phyloP scores from a whole-genome alignment of 1,140 invertebrate genomes.

The Pseudomyrmex dendroicus region DNA sequence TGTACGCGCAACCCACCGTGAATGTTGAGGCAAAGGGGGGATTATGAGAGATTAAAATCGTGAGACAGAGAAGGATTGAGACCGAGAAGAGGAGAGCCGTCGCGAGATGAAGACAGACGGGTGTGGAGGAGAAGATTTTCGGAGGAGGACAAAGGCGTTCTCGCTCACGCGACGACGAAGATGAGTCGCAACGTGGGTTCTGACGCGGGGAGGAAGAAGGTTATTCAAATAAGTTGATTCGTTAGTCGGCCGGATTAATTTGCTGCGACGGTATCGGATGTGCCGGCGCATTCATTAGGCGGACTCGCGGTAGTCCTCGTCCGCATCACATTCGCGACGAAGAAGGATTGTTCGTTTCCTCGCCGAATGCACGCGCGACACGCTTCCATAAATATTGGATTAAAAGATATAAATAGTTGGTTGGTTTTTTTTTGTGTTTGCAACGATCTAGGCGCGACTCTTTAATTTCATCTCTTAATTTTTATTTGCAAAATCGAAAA shows the following conservation, averaged over 20 bases:
- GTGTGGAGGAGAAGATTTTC: constrained; percentile 26
- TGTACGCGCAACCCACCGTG: constrained; percentile 40
- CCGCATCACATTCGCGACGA: constrained; percentile 10
- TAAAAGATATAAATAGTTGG: background rate
- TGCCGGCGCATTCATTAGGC: constrained; percentile 72
- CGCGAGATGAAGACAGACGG: constrained; percentile 18
- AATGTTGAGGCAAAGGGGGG: constrained; percentile 46
- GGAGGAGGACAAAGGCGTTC: background rate
- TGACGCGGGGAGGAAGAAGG: constrained; percentile 7
- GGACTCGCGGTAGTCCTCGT: constrained; percentile 53
- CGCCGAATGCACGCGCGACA: constrained; percentile 1
- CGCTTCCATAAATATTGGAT: background rate
- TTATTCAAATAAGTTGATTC: constrained; percentile 77
- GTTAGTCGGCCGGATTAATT: constrained; percentile 75
- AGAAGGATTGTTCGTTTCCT: background rate
- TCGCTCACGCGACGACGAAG: constrained; percentile 27
- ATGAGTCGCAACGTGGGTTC: constrained; percentile 48
- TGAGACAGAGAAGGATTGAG: constrained; percentile 64
- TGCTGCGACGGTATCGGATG: constrained; percentile 73
- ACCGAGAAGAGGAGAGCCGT: constrained; percentile 14
- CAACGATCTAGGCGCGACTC: too few relatives aligned
- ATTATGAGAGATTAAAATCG: constrained; percentile 73
- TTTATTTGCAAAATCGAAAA: background rate
- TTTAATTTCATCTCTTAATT: too few relatives aligned
- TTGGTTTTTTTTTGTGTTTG: too few relatives aligned